phyloP scores from a whole-genome alignment of 2,113 vertebrate genomes.

The Anolis carolinensis region DNA sequence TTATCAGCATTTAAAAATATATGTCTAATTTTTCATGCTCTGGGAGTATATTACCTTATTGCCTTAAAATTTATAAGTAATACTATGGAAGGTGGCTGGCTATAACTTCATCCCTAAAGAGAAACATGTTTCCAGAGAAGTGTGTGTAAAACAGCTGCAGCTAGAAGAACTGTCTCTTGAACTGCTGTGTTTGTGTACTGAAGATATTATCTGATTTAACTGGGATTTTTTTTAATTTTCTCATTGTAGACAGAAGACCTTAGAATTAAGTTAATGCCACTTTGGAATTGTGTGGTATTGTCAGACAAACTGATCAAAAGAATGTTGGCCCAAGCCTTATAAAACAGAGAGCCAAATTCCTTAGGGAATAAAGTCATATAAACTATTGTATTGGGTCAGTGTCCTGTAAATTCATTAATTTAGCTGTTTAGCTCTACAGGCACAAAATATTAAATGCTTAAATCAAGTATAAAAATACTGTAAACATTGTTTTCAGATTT shows the following conservation, averaged over 20 bases:
- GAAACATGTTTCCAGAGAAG: background rate
- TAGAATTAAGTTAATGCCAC: background rate
- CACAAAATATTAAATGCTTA: background rate
- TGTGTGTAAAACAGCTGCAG: background rate
- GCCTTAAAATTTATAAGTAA: constrained; percentile 11
- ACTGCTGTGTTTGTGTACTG: background rate
- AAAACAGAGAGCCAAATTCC: background rate
- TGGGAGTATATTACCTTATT: constrained; percentile 20
- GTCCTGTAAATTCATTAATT: background rate
- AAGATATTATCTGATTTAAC: background rate
- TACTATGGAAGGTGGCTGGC: constrained; percentile 41
- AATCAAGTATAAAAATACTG: background rate
- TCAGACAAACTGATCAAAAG: background rate
- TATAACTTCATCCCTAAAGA: background rate
- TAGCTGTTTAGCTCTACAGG: background rate
- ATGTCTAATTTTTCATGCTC: constrained; percentile 39
- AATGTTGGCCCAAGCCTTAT: background rate
- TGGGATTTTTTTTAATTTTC: background rate
- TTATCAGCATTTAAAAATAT: constrained; percentile 60
- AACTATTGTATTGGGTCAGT: background rate
- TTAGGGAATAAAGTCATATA: background rate
- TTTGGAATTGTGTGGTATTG: background rate
- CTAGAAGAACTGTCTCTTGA: background rate
- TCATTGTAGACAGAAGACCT: background rate
- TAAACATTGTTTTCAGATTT: no score